These are phyloP conservation scores for Myrmecophaga tridactyla DNA, from an alignment of 2,113 vertebrate genomes.

Conservation along the genomic window DNA sequence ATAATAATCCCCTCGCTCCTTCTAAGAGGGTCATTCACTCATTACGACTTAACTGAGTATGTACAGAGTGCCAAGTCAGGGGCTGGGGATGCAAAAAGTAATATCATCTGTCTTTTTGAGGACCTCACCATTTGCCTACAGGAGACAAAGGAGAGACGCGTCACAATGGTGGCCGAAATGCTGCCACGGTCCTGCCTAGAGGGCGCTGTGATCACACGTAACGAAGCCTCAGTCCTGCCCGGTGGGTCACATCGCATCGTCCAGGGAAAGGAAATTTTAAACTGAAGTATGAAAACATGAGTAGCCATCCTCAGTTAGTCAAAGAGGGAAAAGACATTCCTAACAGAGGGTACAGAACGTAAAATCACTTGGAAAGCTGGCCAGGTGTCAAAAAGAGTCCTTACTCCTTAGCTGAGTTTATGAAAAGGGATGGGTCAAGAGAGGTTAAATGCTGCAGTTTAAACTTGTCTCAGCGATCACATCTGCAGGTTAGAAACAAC, in stretches of 20 bases:
- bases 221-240: not conserved
- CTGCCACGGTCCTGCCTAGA: accelerated
- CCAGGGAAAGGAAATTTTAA: not conserved
- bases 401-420: not conserved
- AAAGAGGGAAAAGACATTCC: not conserved
- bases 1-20: not conserved
- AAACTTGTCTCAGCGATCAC: not conserved
- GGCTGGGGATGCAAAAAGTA: not conserved
- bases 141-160: not conserved
- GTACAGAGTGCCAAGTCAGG: not conserved
- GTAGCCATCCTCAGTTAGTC: not conserved
- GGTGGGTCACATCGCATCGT: not conserved
- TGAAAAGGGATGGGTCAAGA: not conserved
- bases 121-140: not conserved
- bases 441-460: not conserved
- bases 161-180: not conserved
- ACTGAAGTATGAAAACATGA: not conserved
- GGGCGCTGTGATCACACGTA: not conserved
- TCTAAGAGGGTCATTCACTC: not conserved
- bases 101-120: not conserved
- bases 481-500: not conserved
- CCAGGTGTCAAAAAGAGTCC: not conserved
- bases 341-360: not conserved
- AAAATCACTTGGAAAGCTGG: not conserved
- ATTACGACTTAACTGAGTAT: not conserved